phyloP scores from a whole-genome alignment of 2,113 vertebrate species.

The Noctilio leporinus region DNA sequence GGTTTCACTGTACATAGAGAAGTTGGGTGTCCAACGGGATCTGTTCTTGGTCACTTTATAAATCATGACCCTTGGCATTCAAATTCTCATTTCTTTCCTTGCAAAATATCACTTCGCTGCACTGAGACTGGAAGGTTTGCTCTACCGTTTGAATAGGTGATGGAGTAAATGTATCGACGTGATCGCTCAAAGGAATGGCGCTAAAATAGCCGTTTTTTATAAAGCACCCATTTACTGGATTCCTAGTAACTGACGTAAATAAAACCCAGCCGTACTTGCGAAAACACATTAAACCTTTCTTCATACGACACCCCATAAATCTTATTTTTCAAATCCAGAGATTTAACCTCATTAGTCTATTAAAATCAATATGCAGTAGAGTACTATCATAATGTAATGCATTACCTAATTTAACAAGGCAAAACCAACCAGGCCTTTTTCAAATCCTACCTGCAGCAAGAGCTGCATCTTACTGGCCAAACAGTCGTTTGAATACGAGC shows the following conservation, averaged over 20 bases:
- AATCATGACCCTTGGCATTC: not conserved
- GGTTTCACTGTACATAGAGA: constrained; percentile 3
- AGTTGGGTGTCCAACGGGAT: not conserved
- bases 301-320: constrained; percentile 43
- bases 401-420: constrained; percentile 33
- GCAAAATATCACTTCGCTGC: not conserved
- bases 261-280: constrained; percentile 1
- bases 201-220: constrained; percentile 27
- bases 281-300: constrained; percentile 39
- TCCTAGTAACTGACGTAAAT: constrained; percentile 17
- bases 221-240: constrained; percentile 43
- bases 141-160: not conserved
- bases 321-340: constrained; percentile 31
- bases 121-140: not conserved
- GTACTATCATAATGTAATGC: not conserved
- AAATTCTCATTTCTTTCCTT: not conserved
- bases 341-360: constrained; percentile 33
- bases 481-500: not conserved
- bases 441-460: not conserved
- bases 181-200: constrained; percentile 1
- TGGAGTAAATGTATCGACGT: constrained; percentile 52
- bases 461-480: not conserved
- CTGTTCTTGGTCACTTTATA: not conserved
- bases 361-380: constrained; percentile 33
- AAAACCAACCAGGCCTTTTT: not conserved